phyloP scores from a whole-genome alignment of 2,888 invertebrate species.

The Prenolepis imparis region DNA sequence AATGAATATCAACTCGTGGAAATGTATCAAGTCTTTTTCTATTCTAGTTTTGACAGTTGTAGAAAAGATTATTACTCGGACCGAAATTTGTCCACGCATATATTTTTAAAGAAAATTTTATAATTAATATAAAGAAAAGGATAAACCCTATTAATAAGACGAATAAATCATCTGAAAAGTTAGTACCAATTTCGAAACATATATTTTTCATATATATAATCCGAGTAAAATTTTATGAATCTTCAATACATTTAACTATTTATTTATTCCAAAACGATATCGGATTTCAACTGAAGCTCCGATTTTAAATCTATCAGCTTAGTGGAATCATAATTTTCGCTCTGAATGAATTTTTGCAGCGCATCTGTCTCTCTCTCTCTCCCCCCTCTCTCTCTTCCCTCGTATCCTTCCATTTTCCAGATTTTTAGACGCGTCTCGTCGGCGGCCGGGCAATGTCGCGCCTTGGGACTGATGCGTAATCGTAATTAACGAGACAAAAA shows the following conservation, averaged over 20 bases:
- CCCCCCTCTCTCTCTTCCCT: neutral
- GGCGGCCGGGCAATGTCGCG: conserved; percentile 42
- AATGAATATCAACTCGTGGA: neutral
- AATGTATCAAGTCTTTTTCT: neutral
- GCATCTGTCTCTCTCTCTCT: neutral
- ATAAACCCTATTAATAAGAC: neutral
- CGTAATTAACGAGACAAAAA: conserved; percentile 82
- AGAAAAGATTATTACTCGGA: conserved; percentile 4
- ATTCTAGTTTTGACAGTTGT: neutral
- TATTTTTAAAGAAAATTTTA: neutral
- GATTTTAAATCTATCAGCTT: neutral
- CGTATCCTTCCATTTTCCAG: conserved; percentile 4
- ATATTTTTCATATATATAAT: neutral
- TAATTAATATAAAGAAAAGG: neutral
- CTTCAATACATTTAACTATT: neutral
- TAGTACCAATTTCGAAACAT: neutral
- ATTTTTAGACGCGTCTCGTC: conserved; percentile 36
- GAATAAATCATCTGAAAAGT: neutral
- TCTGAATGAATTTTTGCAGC: conserved; percentile 8
- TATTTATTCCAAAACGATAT: neutral
- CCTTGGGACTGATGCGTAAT: conserved; percentile 78
- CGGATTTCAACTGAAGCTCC: neutral
- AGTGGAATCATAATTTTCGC: neutral
- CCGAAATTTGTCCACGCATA: neutral
- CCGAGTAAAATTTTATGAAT: neutral